These are phyloP conservation scores for Eumaeus atala DNA, from an alignment of 1,140 invertebrate species.

Conservation along the genomic window DNA sequence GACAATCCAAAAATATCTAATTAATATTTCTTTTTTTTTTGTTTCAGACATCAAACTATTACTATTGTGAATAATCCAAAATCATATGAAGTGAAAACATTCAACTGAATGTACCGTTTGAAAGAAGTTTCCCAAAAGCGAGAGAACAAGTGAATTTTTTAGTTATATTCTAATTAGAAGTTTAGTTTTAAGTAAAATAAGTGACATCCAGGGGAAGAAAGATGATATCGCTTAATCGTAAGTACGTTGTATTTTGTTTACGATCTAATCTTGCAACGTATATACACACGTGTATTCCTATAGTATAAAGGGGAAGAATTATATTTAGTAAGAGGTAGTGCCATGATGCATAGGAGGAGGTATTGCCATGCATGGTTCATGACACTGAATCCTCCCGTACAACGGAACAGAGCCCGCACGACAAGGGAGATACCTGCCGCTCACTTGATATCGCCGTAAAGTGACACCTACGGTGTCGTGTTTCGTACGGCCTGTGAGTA, in stretches of 20 bases:
- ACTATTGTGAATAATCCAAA: background rate
- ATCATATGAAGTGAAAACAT: background rate
- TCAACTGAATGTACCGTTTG: background rate
- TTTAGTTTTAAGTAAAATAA: background rate
- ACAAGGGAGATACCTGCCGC: no score
- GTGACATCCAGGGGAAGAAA: background rate
- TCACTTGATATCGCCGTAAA: no score
- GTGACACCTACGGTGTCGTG: no score
- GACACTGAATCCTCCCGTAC: no score
- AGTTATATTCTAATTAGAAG: background rate
- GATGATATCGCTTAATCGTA: slow-evolving; percentile 1
- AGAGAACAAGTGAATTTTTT: background rate
- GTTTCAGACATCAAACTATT: slow-evolving; percentile 1
- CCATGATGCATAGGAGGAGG: no score
- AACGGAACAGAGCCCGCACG: no score
- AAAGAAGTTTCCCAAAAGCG: background rate
- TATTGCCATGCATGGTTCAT: no score
- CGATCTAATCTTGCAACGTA: no score
- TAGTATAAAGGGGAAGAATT: no score
- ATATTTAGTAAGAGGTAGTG: no score
- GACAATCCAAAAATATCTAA: background rate
- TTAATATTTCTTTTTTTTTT: background rate
- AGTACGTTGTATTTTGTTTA: background rate
- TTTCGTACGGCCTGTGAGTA: no score
- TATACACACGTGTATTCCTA: no score